phyloP scores from a whole-genome alignment of 2,888 invertebrate species.

The Atherix ibis region DNA sequence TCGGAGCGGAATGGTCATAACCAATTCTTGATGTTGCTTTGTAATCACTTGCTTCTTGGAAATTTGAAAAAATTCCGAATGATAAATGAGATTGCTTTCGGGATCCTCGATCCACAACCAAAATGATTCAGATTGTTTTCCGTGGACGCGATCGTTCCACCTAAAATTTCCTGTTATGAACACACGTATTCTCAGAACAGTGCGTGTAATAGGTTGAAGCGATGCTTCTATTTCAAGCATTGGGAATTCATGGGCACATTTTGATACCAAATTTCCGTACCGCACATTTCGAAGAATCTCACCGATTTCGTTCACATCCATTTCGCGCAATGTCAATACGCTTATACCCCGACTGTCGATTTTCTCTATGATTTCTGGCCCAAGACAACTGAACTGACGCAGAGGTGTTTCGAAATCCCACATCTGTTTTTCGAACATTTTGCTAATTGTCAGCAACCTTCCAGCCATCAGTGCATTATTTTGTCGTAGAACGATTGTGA shows the following conservation, averaged over 20 bases:
- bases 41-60: conserved; percentile 43
- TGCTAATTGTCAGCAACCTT: conserved; percentile 69
- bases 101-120: conserved; percentile 99
- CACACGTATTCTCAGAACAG: conserved; percentile 69
- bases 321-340: conserved; percentile 65
- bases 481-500: conserved; percentile 80
- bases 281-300: conserved; percentile 58
- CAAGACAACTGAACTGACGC: conserved; percentile 65
- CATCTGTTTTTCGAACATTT: conserved; percentile 82
- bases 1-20: conserved; percentile 88
- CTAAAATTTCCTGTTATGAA: conserved; percentile 58
- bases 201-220: conserved; percentile 91
- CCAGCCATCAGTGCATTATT: conserved; percentile 83
- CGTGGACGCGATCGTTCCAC: conserved; percentile 86
- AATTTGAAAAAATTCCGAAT: conserved; percentile 72
- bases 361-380: conserved; percentile 63
- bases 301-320: conserved; percentile 78
- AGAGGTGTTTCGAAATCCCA: conserved; percentile 82
- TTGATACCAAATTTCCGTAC: conserved; percentile 59
- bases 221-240: conserved; percentile 63
- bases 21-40: conserved; percentile 62
- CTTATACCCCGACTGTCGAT: conserved; percentile 62
- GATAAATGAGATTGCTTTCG: conserved; percentile 84
- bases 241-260: conserved; percentile 76
- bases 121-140: conserved; percentile 75